These are phyloP conservation scores for Leucoma salicis DNA, from an alignment of 2,888 invertebrate genomes.

Conservation along the genomic window DNA sequence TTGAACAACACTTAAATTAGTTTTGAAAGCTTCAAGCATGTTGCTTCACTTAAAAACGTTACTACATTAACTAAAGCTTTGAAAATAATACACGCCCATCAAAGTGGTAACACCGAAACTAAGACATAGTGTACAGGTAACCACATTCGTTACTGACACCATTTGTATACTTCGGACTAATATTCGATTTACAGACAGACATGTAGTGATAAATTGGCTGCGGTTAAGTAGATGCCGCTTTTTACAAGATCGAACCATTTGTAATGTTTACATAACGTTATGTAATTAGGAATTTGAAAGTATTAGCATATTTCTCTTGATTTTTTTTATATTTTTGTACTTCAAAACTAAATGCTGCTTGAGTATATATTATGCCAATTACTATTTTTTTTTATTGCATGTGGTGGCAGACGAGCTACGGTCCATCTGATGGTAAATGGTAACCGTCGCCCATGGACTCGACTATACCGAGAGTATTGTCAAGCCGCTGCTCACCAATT, in stretches of 20 bases:
- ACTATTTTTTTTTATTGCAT: no score
- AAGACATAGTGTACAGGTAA: slow-evolving; percentile 28
- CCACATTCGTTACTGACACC: slow-evolving; percentile 21
- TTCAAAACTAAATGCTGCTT: no score
- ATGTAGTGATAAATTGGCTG: slow-evolving; percentile 28
- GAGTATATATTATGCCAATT: no score
- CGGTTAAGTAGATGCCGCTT: slow-evolving; percentile 21
- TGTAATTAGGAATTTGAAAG: slow-evolving; percentile 14
- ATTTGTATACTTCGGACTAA: slow-evolving; percentile 29
- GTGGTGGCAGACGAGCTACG: no score
- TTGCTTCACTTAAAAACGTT: slow-evolving; percentile 26
- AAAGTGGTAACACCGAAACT: slow-evolving; percentile 20
- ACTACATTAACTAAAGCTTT: slow-evolving; percentile 27
- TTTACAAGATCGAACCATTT: slow-evolving; percentile 27
- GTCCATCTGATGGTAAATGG: no score
- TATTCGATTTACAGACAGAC: slow-evolving; percentile 29
- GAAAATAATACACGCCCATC: slow-evolving; percentile 33
- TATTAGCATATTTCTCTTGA: no score
- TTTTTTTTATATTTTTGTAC: slow-evolving; percentile 7
- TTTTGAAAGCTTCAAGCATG: slow-evolving; percentile 15
- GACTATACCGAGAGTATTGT: no score
- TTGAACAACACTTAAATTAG: not conserved
- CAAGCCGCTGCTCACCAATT: no score
- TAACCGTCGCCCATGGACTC: no score
- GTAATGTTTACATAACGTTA: slow-evolving; percentile 14